phyloP scores from a whole-genome alignment of 1,140 invertebrate species.

The Meloidogyne chitwoodi region DNA sequence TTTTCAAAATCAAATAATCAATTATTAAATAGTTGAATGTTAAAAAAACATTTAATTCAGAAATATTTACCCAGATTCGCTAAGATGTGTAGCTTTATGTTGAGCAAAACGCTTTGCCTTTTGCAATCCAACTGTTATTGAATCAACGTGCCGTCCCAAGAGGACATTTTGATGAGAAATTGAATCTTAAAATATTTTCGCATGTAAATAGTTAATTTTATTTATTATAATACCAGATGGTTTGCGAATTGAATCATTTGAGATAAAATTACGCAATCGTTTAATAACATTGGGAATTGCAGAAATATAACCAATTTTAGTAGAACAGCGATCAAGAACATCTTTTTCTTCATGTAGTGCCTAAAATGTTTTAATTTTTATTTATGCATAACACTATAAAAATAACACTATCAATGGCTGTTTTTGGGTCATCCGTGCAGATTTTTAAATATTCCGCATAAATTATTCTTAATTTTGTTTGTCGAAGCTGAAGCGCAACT shows the following conservation, averaged over 20 bases:
- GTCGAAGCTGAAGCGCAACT: slow-evolving; percentile 11
- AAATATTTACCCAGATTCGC: slow-evolving; percentile 18
- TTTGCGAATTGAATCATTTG: background rate
- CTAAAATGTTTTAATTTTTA: slow-evolving; percentile 21
- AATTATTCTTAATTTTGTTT: slow-evolving; percentile 5
- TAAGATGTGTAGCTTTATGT: slow-evolving; percentile 20
- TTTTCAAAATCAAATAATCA: no score
- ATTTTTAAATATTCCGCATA: slow-evolving; percentile 23
- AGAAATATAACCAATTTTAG: slow-evolving; percentile 25
- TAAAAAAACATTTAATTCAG: no score
- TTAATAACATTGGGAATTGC: slow-evolving; percentile 24
- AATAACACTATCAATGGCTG: slow-evolving; percentile 13
- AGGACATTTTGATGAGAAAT: slow-evolving; percentile 26
- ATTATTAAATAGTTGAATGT: no score
- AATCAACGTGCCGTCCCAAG: slow-evolving; percentile 20
- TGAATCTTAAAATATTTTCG: slow-evolving; percentile 11
- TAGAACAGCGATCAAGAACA: slow-evolving; percentile 13
- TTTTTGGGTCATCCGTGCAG: background rate
- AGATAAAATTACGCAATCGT: slow-evolving; percentile 14
- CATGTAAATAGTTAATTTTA: background rate
- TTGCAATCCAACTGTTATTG: slow-evolving; percentile 26
- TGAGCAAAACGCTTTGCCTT: slow-evolving; percentile 4
- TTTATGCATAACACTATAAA: background rate
- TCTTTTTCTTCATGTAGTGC: slow-evolving; percentile 28
- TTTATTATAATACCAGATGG: background rate